Base-by-base conservation (phyloP, 2,797 vertebrate genomes). In the Fundulus diaphanus region DNA sequence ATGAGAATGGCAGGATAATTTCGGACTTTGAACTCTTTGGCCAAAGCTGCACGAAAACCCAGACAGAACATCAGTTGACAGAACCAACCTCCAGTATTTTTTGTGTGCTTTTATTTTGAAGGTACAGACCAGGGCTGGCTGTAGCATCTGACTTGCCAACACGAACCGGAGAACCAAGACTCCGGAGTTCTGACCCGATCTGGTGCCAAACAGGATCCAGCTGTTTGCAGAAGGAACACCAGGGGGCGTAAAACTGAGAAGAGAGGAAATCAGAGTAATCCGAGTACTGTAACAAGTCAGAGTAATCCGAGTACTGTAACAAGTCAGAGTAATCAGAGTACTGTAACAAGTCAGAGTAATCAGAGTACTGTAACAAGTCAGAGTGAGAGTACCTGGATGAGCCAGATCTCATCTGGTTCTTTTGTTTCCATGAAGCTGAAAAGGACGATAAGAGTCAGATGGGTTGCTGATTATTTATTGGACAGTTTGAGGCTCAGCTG, bases 161-260 rank as follows among this genome's bases (percentile, higher is more conserved):
- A 76, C 94, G 96, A 67, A 99, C 94, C 0, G 94, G 95, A 56
- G 98, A 99, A 1, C 97, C 97, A 18, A 94, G 91, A 79, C 92
- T 97, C 87, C 87, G 94, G 89, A 99, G 96, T 88, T 99, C 98
- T 13, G 95, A 89, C 15, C 96, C 98, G 7, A 99, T 95, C 90
- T 97, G 95, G 85, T 96, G 95, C 97, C 97, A 99, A 11, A 98
- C 87, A 0, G 97, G 96, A 63, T 98, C 97, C 83, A 99, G 86
- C 74, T 97, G 96, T 92, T 97, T 97, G 90, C 98, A 99, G 81
- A 97, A 96, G 0, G 95, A 89, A 90, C 98, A 99, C 97, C 98
- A 98, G 1, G 98, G 98, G 70, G 97, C 95, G 81, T 99, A 99
- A 87, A 99, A 99, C 98, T 92, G 84, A 40, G 22, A 48, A 76